Evolutionary conservation across 2,888 invertebrate genomes (phyloP), one percentile per base, ranked within the genome.

Genomic region (Scaptomyza polygonia): DNA sequence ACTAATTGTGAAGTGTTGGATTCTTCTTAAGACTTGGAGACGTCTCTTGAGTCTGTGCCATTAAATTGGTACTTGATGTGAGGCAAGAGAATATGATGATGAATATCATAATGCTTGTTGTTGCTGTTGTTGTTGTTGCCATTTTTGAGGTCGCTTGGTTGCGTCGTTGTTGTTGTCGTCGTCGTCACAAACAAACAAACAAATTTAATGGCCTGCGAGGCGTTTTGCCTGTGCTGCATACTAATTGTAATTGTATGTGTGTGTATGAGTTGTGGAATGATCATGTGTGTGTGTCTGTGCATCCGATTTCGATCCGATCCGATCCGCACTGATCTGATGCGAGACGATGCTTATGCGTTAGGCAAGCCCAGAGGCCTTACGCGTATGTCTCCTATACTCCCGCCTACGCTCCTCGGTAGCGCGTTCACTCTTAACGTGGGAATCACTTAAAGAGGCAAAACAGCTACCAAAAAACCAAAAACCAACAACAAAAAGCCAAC

Each of bases 21-120:
- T 40, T 58, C 42, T 36, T 42, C 42, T 21, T 12, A n/a, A 25
- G 21, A 36, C 36, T 12, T n/a, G 49, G n/a, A 36, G 36, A 36
- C 36, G 36, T 36, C 14, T 32, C 29, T 39, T n/a, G 47, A 8
- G n/a, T 40, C 21, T 74, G 79, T 86, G 86, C 85, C 82, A 89
- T 89, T 86, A 86, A 89, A 84, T 89, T 89, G 89, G 89, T 89
- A 88, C 88, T 88, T 76, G 78, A 81, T 81, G 87, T 34, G 72
- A 49, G 80, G 48, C 56, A 21, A 52, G 21, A 54, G 72, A 59
- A 58, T 27, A 51, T 61, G 12, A 66, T 65, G 47, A 51, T 54
- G 48, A 52, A 43, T 6, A 71, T 64, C 51, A 29, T 72, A 70
- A 49, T 56, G 48, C 34, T 54, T 56, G 48, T 45, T 52, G 25